phyloP scores from a whole-genome alignment of 2,888 invertebrate genomes.

The Conus canariensis region DNA sequence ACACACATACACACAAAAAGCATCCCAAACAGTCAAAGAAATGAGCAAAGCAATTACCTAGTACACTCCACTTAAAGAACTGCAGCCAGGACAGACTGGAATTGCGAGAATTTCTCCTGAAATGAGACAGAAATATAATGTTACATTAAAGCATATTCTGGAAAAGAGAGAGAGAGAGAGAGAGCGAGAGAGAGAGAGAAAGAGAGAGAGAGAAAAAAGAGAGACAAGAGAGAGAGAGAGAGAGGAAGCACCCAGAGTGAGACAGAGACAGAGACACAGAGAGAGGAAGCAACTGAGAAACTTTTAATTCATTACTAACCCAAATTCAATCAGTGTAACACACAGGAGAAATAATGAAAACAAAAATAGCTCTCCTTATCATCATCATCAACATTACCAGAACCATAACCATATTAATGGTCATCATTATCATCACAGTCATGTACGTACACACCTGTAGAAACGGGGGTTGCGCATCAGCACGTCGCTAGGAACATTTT shows the following conservation, averaged over 20 bases:
- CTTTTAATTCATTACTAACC: too few species aligned
- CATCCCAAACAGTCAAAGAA: too few species aligned
- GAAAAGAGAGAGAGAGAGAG: background rate
- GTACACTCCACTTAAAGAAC: slow-evolving; percentile 80
- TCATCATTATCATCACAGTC: too few species aligned
- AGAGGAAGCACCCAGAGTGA: background rate
- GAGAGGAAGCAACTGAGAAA: too few species aligned
- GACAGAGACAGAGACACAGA: too few species aligned
- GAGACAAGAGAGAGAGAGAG: too few species aligned
- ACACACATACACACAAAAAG: background rate
- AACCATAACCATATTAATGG: too few species aligned
- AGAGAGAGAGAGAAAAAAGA: too few species aligned
- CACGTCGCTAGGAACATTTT: slow-evolving; percentile 83
- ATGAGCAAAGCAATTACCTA: slow-evolving; percentile 61
- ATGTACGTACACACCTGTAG: slow-evolving; percentile 80
- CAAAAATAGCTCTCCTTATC: too few species aligned
- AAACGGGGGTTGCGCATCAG: slow-evolving; percentile 84
- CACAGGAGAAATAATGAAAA: too few species aligned
- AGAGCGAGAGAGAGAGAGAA: background rate
- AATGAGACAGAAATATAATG: slow-evolving; percentile 52
- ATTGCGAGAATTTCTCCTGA: slow-evolving; percentile 80
- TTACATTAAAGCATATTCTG: background rate
- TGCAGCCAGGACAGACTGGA: slow-evolving; percentile 83
- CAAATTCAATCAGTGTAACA: too few species aligned
- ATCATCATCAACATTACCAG: too few species aligned